These are phyloP conservation scores for Momotus momota DNA, from an alignment of 2,797 vertebrate species.

Conservation along the genomic window DNA sequence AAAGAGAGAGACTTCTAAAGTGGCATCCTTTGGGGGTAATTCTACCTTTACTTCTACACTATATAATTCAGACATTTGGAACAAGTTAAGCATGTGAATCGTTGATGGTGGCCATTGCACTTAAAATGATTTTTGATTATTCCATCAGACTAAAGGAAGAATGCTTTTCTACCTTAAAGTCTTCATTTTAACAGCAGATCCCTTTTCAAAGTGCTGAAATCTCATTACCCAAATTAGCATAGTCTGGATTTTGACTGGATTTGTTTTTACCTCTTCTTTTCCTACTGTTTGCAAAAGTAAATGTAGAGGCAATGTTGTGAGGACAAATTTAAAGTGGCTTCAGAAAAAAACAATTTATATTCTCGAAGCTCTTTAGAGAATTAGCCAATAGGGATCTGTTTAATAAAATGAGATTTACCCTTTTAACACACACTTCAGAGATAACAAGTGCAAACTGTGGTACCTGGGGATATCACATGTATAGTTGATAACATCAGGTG, in stretches of 20 bases:
- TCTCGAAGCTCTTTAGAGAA: not conserved
- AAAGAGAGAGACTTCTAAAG: conserved; percentile 23
- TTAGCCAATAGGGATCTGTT: not conserved
- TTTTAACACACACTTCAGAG: not conserved
- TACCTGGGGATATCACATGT: not conserved
- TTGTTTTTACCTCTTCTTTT: not conserved
- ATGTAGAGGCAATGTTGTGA: not conserved
- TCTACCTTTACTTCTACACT: conserved; percentile 38
- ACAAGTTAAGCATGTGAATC: not conserved
- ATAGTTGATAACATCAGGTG: not conserved
- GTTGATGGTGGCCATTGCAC: not conserved
- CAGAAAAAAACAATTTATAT: not conserved
- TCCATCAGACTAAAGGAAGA: not conserved
- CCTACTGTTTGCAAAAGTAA: not conserved
- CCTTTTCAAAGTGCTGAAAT: not conserved
- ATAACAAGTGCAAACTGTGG: not conserved
- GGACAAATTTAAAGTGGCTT: not conserved
- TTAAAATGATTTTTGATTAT: not conserved
- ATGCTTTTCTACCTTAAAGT: not conserved
- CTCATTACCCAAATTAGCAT: not conserved
- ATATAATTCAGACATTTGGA: conserved; percentile 11
- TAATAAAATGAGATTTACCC: not conserved
- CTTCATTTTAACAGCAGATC: not conserved
- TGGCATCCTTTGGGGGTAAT: not conserved
- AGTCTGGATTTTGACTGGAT: not conserved